Conservation (phyloP, 2,797 vertebrate genomes). For the Rhinogobio ventralis region DNA sequence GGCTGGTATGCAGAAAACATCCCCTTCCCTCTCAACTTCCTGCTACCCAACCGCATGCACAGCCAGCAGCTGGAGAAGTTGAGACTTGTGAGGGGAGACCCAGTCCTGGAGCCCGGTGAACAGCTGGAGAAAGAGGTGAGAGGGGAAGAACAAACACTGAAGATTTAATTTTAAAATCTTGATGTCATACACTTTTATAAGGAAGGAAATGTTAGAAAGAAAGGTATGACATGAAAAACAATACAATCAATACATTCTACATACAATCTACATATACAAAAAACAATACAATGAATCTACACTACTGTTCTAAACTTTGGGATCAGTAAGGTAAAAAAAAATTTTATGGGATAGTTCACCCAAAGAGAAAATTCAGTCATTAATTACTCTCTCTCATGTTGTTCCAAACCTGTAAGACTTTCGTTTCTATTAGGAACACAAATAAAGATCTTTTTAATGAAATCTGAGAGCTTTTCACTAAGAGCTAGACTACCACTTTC, state of each 20-base stretch:
- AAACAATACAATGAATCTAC: neutral
- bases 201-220: neutral
- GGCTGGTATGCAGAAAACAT: constrained; percentile 84
- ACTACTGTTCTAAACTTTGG: neutral
- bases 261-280: neutral
- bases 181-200: neutral
- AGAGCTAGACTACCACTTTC: neutral
- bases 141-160: neutral
- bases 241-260: too few relatives aligned
- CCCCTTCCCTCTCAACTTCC: constrained; percentile 88
- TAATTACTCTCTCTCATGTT: neutral
- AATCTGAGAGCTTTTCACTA: too few relatives aligned
- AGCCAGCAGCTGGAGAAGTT: constrained; percentile 76
- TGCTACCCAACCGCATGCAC: constrained; percentile 85
- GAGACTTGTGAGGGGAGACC: constrained; percentile 77
- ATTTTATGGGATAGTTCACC: neutral
- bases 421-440: neutral
- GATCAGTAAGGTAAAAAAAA: neutral
- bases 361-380: neutral
- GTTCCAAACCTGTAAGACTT: neutral
- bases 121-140: constrained; percentile 82
- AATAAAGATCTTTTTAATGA: neutral
- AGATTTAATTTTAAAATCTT: neutral
- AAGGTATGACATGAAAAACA: neutral
- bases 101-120: constrained; percentile 78